Evolutionary conservation across 2,113 vertebrate species (phyloP).

Genomic region (Sylvilagus bachmani): DNA sequence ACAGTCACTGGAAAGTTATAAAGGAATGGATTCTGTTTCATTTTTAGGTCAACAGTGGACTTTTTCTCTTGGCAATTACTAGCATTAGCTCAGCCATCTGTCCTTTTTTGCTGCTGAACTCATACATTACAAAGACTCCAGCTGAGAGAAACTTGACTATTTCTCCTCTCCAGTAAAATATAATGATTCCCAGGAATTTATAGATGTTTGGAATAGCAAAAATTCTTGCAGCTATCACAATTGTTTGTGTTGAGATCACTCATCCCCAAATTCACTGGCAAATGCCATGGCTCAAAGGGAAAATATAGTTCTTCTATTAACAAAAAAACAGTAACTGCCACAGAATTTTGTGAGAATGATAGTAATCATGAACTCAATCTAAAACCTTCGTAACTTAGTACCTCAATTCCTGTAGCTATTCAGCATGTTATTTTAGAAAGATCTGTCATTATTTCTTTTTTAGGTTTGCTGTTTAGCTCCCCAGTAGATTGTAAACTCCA

Average conservation of each 20-base stretch:
- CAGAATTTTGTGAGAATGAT: background rate
- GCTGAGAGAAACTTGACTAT: slow-evolving; percentile 54
- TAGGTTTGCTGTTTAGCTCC: background rate
- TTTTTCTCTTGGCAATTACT: slow-evolving; percentile 67
- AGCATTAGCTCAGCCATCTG: slow-evolving; percentile 72
- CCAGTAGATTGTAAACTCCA: background rate
- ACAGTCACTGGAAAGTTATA: slow-evolving; percentile 64
- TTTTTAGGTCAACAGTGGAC: slow-evolving; percentile 69
- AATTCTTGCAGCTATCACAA: background rate
- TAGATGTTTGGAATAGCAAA: slow-evolving; percentile 42
- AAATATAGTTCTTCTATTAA: background rate
- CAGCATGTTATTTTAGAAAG: background rate
- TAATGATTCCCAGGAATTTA: slow-evolving; percentile 61
- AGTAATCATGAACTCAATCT: background rate
- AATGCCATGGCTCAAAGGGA: background rate
- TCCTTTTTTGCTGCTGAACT: slow-evolving; percentile 45
- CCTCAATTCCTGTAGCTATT: background rate
- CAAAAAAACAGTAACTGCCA: background rate
- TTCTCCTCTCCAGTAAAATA: slow-evolving; percentile 59
- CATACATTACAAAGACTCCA: slow-evolving; percentile 57
- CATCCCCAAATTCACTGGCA: background rate
- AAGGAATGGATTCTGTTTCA: slow-evolving; percentile 57
- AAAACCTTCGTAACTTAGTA: background rate
- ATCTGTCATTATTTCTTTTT: background rate
- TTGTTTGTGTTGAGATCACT: slow-evolving; percentile 22